These are phyloP conservation scores for Epinotia demarniana DNA, from an alignment of 2,888 invertebrate species.

Conservation along the genomic window DNA sequence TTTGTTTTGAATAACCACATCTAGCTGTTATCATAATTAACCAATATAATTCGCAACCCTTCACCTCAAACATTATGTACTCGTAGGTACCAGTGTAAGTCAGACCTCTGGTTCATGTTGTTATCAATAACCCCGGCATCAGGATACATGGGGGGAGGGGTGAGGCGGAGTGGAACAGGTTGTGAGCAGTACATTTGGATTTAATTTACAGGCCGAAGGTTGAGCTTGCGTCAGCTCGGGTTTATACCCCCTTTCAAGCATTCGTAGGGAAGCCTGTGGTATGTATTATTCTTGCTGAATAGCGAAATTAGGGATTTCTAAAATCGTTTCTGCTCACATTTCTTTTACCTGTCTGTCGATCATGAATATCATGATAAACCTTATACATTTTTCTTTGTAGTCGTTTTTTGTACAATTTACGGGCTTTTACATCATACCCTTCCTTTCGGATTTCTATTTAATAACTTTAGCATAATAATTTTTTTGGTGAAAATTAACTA, in stretches of 20 bases:
- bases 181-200: constrained; percentile 1
- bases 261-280: constrained; percentile 9
- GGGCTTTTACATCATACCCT: neutral
- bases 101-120: too few relatives aligned
- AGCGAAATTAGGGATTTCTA: neutral
- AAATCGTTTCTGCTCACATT: neutral
- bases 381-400: neutral
- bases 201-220: constrained; percentile 19
- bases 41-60: too few relatives aligned
- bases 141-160: neutral
- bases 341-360: neutral
- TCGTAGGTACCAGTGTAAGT: too few relatives aligned
- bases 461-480: too few relatives aligned
- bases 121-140: too few relatives aligned
- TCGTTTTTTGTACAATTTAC: neutral
- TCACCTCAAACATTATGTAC: too few relatives aligned
- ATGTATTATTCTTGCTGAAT: neutral
- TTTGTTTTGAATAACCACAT: too few relatives aligned
- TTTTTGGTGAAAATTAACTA: too few relatives aligned
- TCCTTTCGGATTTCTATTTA: too few relatives aligned
- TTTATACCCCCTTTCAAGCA: constrained; percentile 3
- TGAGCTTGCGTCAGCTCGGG: constrained; percentile 4
- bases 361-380: too few relatives aligned
- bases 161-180: neutral
- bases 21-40: too few relatives aligned